Evolutionary conservation across 2,113 vertebrate genomes (phyloP).

Genomic region (Taurulus bubalis): DNA sequence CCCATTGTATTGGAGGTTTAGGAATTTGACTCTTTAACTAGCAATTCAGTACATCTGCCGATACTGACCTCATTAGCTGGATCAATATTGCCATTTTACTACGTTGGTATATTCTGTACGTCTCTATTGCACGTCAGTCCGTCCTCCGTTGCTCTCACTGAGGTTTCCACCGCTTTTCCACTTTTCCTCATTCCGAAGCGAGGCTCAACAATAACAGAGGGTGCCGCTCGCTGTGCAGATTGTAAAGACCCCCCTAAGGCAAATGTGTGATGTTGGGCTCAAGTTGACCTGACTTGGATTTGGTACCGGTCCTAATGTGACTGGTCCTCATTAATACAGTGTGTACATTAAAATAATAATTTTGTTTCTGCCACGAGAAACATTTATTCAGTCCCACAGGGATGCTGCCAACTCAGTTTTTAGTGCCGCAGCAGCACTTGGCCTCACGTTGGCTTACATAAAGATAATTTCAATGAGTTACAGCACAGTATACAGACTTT

Average conservation of each 20-base stretch:
- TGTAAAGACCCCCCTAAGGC: neutral
- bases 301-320: slow-evolving; percentile 9
- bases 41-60: neutral
- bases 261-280: neutral
- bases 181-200: neutral
- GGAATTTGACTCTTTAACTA: neutral
- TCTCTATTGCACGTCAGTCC: neutral
- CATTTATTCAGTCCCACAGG: slow-evolving; percentile 12
- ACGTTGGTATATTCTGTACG: neutral
- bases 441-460: slow-evolving; percentile 13
- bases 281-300: neutral
- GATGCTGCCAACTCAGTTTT: neutral
- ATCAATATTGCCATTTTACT: no score
- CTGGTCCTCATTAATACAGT: slow-evolving; percentile 29
- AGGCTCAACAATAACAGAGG: neutral
- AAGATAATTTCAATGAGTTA: neutral
- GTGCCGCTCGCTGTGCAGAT: neutral
- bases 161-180: neutral
- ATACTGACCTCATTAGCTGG: neutral
- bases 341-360: slow-evolving; percentile 23
- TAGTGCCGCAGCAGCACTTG: slow-evolving; percentile 24
- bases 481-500: neutral
- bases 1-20: neutral
- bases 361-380: slow-evolving; percentile 9
- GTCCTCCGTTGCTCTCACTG: neutral